Conservation (phyloP, 2,113 vertebrate species). For the Peromyscus polionotus region DNA sequence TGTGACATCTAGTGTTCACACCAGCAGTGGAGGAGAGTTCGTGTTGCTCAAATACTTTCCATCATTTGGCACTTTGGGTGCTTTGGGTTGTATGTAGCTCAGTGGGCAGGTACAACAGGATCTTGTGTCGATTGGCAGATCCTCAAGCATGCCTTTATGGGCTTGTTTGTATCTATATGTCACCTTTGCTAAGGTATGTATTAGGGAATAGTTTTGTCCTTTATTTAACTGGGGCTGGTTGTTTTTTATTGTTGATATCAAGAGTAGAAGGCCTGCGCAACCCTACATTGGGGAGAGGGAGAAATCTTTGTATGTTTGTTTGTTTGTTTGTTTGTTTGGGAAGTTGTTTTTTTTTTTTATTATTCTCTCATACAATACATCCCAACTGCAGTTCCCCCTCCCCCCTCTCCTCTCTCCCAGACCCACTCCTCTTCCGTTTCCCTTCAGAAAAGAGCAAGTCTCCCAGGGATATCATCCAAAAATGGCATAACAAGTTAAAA, state of each 20-base stretch:
- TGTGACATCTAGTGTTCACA: background rate
- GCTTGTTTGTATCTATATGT: background rate
- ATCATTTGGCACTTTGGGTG: background rate
- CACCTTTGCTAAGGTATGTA: background rate
- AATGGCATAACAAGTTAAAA: background rate
- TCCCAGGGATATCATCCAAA: background rate
- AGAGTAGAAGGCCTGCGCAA: background rate
- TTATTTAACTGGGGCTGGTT: background rate
- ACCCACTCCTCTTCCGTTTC: too few species aligned
- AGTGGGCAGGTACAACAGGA: background rate
- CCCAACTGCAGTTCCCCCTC: too few species aligned
- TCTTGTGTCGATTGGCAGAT: background rate
- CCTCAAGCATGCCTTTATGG: background rate
- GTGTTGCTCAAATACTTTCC: background rate
- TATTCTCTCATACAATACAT: too few species aligned
- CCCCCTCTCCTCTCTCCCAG: too few species aligned
- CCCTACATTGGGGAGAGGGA: too few species aligned
- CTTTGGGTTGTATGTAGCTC: background rate
- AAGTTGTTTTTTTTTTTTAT: too few species aligned
- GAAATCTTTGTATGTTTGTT: background rate
- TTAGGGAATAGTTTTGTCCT: background rate
- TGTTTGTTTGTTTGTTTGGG: too few species aligned
- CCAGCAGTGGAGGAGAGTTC: background rate
- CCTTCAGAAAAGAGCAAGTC: too few species aligned
- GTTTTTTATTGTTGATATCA: background rate